A percentile compares a stretch with the other conserved stretches of the same genome.
phyloP scores from a whole-genome alignment of 2,888 invertebrate species.

The Linyphia triangularis region DNA sequence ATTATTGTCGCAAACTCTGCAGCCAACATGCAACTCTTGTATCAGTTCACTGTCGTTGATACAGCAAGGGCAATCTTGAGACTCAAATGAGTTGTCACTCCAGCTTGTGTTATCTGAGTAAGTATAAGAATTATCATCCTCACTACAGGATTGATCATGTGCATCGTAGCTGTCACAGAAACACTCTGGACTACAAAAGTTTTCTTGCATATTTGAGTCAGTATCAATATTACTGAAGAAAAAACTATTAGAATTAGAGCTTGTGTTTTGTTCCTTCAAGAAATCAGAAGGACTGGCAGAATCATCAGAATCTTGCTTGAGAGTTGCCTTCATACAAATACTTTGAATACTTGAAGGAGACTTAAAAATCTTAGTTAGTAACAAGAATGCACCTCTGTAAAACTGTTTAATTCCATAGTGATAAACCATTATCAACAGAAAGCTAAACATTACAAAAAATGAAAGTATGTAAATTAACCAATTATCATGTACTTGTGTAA shows the following conservation, averaged over 20 bases:
- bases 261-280: background rate
- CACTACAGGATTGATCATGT: background rate
- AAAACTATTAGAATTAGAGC: background rate
- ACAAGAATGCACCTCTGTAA: conserved; percentile 25
- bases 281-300: background rate
- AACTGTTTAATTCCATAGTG: conserved; percentile 32
- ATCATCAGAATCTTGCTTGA: background rate
- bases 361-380: background rate
- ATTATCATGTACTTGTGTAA: conserved; percentile 16
- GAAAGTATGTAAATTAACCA: conserved; percentile 14
- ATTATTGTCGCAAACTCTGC: background rate
- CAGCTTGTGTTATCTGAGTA: background rate
- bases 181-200: background rate
- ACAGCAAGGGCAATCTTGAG: background rate
- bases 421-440: conserved; percentile 10
- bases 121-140: background rate
- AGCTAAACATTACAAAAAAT: conserved; percentile 2
- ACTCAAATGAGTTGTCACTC: background rate
- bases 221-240: background rate
- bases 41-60: background rate
- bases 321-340: background rate
- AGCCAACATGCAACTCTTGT: conserved; percentile 8
- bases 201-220: background rate
- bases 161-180: background rate
- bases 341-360: background rate